Percentiles rank a stretch among this genome's conserved stretches.
phyloP scores from a whole-genome alignment of 2,888 invertebrate species.

The Endomychus coccineus region DNA sequence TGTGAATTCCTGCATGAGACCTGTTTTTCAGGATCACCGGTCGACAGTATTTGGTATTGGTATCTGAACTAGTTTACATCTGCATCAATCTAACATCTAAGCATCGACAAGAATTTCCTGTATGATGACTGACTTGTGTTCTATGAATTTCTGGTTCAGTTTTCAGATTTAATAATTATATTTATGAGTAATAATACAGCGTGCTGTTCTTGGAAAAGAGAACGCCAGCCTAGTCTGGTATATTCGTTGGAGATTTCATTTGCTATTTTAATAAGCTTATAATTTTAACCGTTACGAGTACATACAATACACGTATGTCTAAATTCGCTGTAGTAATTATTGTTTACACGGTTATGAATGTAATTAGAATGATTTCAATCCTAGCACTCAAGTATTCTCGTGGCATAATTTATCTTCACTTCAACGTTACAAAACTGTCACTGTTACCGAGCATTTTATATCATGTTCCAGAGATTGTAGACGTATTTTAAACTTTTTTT shows the following conservation, averaged over 20 bases:
- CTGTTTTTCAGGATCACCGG: constrained; percentile 27
- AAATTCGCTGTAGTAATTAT: too few relatives aligned
- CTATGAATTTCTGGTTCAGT: constrained; percentile 20
- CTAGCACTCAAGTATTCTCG: too few relatives aligned
- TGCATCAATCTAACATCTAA: constrained; percentile 20
- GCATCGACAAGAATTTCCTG: constrained; percentile 18
- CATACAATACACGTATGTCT: too few relatives aligned
- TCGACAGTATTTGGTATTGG: constrained; percentile 21
- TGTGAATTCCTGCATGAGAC: constrained; percentile 23
- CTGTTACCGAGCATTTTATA: too few relatives aligned
- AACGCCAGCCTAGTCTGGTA: constrained; percentile 9
- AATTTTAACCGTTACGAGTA: too few relatives aligned
- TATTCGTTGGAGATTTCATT: constrained; percentile 10
- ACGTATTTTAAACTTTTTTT: too few relatives aligned
- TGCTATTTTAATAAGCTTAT: constrained; percentile 14
- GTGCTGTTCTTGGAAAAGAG: constrained; percentile 11
- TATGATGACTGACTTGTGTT: constrained; percentile 14
- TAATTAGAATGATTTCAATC: too few relatives aligned
- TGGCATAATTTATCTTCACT: too few relatives aligned
- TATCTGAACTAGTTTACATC: constrained; percentile 26
- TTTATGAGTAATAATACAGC: constrained; percentile 14
- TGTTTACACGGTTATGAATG: too few relatives aligned
- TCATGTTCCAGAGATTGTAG: too few relatives aligned
- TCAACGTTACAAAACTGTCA: too few relatives aligned
- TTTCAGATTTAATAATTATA: constrained; percentile 10